phyloP scores from a whole-genome alignment of 2,797 vertebrate genomes.

The Borostomias antarcticus region DNA sequence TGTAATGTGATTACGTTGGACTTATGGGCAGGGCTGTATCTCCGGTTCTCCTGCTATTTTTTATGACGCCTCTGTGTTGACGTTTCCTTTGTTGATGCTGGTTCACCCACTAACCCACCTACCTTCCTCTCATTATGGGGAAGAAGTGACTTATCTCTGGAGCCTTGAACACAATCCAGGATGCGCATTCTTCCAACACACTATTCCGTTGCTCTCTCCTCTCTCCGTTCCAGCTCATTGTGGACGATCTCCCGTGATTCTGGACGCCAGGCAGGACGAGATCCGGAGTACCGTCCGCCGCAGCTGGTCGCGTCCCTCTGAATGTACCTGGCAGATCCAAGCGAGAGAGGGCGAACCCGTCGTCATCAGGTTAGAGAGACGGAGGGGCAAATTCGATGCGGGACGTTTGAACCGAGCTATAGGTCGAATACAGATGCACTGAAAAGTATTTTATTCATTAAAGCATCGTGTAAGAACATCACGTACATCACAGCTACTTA shows the following conservation, averaged over 20 bases:
- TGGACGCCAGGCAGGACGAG: conserved; percentile 69
- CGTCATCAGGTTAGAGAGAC: conserved; percentile 76
- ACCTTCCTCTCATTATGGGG: no score
- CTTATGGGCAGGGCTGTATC: no score
- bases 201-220: neutral
- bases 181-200: neutral
- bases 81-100: no score
- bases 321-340: conserved; percentile 82
- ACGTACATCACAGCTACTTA: no score
- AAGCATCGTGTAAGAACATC: no score
- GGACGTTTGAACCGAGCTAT: neutral
- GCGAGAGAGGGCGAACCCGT: conserved; percentile 73
- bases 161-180: neutral
- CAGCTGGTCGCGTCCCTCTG: conserved; percentile 67
- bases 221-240: conserved; percentile 61
- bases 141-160: no score
- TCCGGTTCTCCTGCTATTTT: no score
- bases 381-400: neutral
- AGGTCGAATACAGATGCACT: neutral
- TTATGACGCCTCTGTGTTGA: no score
- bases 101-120: neutral
- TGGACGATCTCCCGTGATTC: conserved; percentile 63
- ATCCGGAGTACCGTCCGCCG: conserved; percentile 70
- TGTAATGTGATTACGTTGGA: no score
- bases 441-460: no score